phyloP scores from a whole-genome alignment of 2,888 invertebrate species.

The Volucella inflata region DNA sequence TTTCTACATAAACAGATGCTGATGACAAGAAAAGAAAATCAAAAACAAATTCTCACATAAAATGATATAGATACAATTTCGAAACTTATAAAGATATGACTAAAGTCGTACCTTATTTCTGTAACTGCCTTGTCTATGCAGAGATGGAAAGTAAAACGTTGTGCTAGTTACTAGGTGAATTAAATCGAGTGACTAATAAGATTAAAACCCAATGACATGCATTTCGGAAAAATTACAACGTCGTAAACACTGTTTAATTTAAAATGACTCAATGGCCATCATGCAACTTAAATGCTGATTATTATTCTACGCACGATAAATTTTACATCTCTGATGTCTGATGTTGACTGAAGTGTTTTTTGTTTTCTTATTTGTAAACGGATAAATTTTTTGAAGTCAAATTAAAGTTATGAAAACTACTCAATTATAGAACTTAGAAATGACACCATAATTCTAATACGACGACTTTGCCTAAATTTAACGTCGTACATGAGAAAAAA shows the following conservation, averaged over 20 bases:
- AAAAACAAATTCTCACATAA: neutral
- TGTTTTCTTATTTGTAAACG: too few species aligned
- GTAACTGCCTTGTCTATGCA: neutral
- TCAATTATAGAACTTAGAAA: neutral
- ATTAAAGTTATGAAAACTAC: too few species aligned
- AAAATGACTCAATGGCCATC: too few species aligned
- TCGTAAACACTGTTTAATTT: too few species aligned
- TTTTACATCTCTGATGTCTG: too few species aligned
- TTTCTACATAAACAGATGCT: neutral
- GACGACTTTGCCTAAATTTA: neutral
- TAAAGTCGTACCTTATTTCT: neutral
- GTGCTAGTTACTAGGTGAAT: slow-evolving; percentile 43
- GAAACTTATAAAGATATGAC: slow-evolving; percentile 8
- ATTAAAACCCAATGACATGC: slow-evolving; percentile 13
- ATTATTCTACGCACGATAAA: too few species aligned
- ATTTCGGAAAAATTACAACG: neutral
- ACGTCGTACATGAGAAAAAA: neutral
- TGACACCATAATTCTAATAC: neutral
- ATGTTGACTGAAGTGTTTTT: too few species aligned
- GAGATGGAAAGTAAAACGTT: neutral
- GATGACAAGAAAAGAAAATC: neutral
- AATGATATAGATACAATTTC: slow-evolving; percentile 9
- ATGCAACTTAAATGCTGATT: too few species aligned
- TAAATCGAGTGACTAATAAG: slow-evolving; percentile 19
- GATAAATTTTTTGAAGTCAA: too few species aligned